These are phyloP conservation scores for Melieria omissa DNA, from an alignment of 2,888 invertebrate genomes.

Conservation along the genomic window DNA sequence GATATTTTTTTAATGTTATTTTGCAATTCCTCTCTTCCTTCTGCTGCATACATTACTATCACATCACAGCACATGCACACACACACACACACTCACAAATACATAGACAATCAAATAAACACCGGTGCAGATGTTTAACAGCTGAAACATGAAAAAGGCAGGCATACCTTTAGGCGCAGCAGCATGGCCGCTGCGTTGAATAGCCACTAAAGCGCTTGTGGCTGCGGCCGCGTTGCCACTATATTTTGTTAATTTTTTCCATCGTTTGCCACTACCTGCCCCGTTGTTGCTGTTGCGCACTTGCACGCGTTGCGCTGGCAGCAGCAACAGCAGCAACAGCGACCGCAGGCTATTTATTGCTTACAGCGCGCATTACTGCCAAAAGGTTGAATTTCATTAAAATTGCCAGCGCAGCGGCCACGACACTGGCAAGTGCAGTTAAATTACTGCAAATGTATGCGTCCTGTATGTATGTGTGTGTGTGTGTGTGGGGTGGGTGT, in stretches of 20 bases:
- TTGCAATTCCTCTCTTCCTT: no score
- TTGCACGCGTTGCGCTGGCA: no score
- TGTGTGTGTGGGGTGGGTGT: background rate
- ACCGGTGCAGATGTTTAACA: background rate
- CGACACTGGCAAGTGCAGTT: constrained; percentile 9
- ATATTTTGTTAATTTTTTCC: no score
- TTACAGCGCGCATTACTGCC: constrained; percentile 4
- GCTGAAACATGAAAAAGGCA: background rate
- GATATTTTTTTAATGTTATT: no score
- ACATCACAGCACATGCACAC: background rate
- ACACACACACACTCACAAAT: background rate
- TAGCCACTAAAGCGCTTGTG: background rate
- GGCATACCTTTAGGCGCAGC: background rate
- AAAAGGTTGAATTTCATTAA: constrained; percentile 24
- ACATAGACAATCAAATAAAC: background rate
- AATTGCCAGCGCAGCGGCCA: constrained; percentile 21
- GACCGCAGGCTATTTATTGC: constrained; percentile 29
- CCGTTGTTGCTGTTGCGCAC: no score
- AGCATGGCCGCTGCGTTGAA: no score
- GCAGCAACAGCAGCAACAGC: background rate
- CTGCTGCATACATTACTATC: background rate
- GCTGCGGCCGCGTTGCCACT: constrained; percentile 1
- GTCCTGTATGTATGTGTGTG: background rate
- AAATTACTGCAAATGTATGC: constrained; percentile 19
- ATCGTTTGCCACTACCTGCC: no score